A percentile compares a stretch with the other conserved stretches of the same genome.
Conservation (phyloP, 2,113 vertebrate species). For the Capreolus pygargus region DNA sequence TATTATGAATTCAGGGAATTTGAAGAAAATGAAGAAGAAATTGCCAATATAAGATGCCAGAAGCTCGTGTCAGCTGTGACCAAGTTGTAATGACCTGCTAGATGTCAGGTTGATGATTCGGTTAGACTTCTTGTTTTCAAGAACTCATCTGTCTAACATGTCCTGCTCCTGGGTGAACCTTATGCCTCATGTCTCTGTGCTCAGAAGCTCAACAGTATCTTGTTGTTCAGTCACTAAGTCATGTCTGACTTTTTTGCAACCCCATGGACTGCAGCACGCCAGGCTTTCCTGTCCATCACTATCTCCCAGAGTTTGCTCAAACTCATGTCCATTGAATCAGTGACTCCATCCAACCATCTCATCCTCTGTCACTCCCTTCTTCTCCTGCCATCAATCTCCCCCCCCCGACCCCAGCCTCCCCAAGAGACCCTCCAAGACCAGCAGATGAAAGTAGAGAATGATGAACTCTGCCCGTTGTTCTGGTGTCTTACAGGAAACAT, state of each 20-base stretch:
- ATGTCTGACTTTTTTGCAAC: not conserved
- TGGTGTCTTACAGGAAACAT: not conserved
- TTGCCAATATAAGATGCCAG: not conserved
- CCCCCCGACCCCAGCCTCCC: accelerated
- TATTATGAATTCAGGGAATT: not conserved
- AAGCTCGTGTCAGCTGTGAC: not conserved
- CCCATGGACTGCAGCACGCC: not conserved
- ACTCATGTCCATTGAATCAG: not conserved
- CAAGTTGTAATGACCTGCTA: not conserved
- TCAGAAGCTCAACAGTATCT: not conserved
- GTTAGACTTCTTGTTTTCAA: not conserved
- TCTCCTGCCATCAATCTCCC: not conserved
- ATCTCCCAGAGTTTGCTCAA: not conserved
- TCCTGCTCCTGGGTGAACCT: not conserved
- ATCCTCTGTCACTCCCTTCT: not conserved
- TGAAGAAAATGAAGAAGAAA: not conserved
- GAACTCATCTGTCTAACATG: not conserved
- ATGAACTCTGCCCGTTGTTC: not conserved
- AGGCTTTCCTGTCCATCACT: not conserved
- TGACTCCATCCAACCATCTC: not conserved
- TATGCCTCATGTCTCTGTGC: not conserved
- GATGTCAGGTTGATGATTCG: not conserved
- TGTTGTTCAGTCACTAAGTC: not conserved
- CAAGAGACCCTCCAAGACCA: not conserved
- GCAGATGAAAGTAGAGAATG: not conserved